phyloP scores from a whole-genome alignment of 2,888 invertebrate genomes.

The Salpingus planirostris region DNA sequence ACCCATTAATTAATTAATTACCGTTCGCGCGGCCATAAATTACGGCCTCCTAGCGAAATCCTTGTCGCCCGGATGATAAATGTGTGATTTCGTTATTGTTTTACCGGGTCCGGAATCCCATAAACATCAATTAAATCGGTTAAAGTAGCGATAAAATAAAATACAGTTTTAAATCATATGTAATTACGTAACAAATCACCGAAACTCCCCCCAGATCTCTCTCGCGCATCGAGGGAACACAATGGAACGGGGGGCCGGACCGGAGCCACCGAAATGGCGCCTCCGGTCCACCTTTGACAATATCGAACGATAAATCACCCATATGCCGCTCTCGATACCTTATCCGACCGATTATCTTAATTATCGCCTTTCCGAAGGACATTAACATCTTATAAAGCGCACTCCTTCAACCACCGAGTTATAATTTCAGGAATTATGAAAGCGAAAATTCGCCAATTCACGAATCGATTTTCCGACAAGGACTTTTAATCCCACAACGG shows the following conservation, averaged over 20 bases:
- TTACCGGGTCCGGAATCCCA: slow-evolving; percentile 18
- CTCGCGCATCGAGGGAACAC: too few species aligned
- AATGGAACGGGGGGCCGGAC: slow-evolving; percentile 14
- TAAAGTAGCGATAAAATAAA: slow-evolving; percentile 25
- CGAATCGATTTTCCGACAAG: too few species aligned
- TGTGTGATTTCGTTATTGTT: slow-evolving; percentile 17
- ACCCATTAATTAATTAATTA: too few species aligned
- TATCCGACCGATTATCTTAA: slow-evolving; percentile 41
- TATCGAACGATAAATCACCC: slow-evolving; percentile 36
- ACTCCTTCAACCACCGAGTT: too few species aligned
- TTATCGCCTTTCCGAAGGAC: slow-evolving; percentile 37
- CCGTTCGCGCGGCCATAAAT: too few species aligned
- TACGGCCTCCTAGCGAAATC: slow-evolving; percentile 7
- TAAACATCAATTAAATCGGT: slow-evolving; percentile 19
- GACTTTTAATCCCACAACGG: too few species aligned
- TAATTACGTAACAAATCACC: slow-evolving; percentile 29
- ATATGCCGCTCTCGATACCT: too few species aligned
- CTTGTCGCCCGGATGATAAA: slow-evolving; percentile 9
- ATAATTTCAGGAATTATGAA: too few species aligned
- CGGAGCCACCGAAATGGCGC: slow-evolving; percentile 26
- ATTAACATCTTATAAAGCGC: too few species aligned
- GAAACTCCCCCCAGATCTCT: too few species aligned
- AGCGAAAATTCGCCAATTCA: too few species aligned
- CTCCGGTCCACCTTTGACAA: slow-evolving; percentile 33
- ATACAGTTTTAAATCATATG: slow-evolving; percentile 23